phyloP scores from a whole-genome alignment of 2,113 vertebrate species.

The Anser cygnoides region DNA sequence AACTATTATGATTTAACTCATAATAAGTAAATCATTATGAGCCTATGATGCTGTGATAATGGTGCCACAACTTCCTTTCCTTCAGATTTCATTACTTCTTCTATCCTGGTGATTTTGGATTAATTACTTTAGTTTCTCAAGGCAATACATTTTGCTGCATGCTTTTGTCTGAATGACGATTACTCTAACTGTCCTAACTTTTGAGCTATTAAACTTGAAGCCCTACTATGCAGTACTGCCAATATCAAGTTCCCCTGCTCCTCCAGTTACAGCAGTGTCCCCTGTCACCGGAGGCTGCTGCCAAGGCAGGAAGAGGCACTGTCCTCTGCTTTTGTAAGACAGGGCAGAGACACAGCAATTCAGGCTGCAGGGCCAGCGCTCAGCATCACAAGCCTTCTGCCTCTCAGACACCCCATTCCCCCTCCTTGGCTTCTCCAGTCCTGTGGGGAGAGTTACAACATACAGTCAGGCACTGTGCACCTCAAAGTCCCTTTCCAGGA shows the following conservation, averaged over 20 bases:
- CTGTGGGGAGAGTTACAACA: background rate
- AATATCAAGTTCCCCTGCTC: background rate
- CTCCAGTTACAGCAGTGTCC: background rate
- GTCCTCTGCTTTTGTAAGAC: background rate
- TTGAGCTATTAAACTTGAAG: background rate
- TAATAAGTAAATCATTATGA: background rate
- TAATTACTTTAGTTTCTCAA: conserved; percentile 6
- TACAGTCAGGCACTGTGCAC: background rate
- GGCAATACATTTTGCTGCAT: background rate
- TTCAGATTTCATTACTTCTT: background rate
- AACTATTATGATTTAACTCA: too few species aligned
- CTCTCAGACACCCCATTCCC: background rate
- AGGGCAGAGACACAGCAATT: background rate
- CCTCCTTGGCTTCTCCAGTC: background rate
- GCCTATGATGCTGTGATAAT: background rate
- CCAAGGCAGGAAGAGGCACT: background rate
- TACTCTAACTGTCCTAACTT: background rate
- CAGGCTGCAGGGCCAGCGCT: accelerated
- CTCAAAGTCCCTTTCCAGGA: background rate
- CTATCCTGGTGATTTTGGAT: background rate
- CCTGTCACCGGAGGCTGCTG: background rate
- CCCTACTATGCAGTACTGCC: background rate
- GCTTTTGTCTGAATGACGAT: background rate
- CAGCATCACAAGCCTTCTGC: background rate
- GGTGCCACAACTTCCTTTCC: background rate